Evolutionary conservation across 1,140 invertebrate species (phyloP), one percentile per base, ranked within the genome.

Genomic region (Dryas iulia): DNA sequence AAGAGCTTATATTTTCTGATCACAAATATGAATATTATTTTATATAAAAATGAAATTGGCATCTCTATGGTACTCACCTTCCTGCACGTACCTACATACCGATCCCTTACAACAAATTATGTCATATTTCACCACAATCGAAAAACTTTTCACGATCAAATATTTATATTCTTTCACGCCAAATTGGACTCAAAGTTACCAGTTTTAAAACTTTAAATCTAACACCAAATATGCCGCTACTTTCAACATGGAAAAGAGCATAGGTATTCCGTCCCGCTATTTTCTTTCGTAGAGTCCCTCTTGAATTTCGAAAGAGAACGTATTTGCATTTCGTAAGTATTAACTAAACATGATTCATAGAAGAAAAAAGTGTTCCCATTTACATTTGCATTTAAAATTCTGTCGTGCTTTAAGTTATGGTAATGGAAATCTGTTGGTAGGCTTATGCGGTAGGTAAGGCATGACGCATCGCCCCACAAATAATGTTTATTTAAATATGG

Each of bases 321-420:
- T 73, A 87, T 85, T 87, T 87, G 81, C 81, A 85, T 84, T 79
- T 66, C 26, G 33, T 73, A 70, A 75, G 59, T 71, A 76, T 80
- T 82, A 81, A 78, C 67, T 67, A 74, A 83, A 79, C 65, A 71
- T 66, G 71, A 79, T 72, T 73, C 53, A 56, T 54, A 60, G 58
- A 54, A 61, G 53, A 72, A 58, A 58, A 60, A 67, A 72, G 71
- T 26, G 59, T 69, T 68, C 68, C 56, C 65, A 68, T 76, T 76
- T 73, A 28, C 61, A 71, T 74, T 76, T 73, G 33, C 61, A 71
- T 74, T 78, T 70, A 65, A 21, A 72, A 72, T 58, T 69, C 35
- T 25, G 57, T 72, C 39, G 28, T 53, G 65, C 28, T 33, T 68
- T 31, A 65, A 66, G 61, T 64, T 33, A 72, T 63, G 59, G 53